Conservation (phyloP, 2,888 invertebrate genomes). For the Torymus texanus region DNA sequence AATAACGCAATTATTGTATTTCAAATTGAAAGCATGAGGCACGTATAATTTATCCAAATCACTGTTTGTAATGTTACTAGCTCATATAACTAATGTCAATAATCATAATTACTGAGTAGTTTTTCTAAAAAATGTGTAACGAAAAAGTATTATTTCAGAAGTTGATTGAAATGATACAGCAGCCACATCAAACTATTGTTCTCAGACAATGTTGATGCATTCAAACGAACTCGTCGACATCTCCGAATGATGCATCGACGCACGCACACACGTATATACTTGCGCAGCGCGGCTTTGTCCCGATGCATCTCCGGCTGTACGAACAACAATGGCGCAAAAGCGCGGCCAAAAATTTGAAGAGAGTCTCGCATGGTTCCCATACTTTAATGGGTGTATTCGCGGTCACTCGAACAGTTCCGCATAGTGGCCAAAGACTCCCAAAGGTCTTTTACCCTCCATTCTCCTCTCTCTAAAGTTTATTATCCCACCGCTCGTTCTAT, state of each 20-base stretch:
- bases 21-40: too few relatives aligned
- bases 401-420: constrained; percentile 39
- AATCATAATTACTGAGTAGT: too few relatives aligned
- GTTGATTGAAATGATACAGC: too few relatives aligned
- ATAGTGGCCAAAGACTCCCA: constrained; percentile 40
- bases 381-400: constrained; percentile 52
- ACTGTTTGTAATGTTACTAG: too few relatives aligned
- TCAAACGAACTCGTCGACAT: constrained; percentile 20
- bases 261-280: background rate
- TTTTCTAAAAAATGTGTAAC: background rate
- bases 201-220: background rate
- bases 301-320: background rate
- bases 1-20: too few relatives aligned
- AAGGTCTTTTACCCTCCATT: constrained; percentile 34
- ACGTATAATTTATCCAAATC: too few relatives aligned
- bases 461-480: constrained; percentile 29
- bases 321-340: constrained; percentile 26
- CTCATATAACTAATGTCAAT: too few relatives aligned
- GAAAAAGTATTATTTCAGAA: background rate
- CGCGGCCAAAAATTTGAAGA: background rate
- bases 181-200: too few relatives aligned
- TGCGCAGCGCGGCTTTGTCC: too few relatives aligned
- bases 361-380: background rate
- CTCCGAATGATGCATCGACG: constrained; percentile 24
- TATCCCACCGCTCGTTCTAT: constrained; percentile 48